phyloP scores from a whole-genome alignment of 1,140 invertebrate species.

The Heliothis subflexa region DNA sequence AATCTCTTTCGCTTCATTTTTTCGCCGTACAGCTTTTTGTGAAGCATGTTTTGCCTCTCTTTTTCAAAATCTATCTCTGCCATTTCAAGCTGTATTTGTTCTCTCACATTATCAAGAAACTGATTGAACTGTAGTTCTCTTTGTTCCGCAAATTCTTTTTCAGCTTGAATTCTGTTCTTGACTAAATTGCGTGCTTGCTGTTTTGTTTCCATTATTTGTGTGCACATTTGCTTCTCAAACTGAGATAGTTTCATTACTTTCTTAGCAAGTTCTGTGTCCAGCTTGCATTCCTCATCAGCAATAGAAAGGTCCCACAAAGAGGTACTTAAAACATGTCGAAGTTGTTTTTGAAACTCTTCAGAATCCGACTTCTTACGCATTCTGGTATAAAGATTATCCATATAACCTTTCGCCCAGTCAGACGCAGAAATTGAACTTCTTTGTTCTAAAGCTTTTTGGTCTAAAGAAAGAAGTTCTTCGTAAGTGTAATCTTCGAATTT shows the following conservation, averaged over 20 bases:
- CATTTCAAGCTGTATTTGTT: slow-evolving; percentile 77
- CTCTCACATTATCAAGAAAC: slow-evolving; percentile 79
- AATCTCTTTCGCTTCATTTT: slow-evolving; percentile 79
- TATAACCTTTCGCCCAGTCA: slow-evolving; percentile 74
- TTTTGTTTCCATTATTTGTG: slow-evolving; percentile 87
- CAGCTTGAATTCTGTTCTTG: slow-evolving; percentile 83
- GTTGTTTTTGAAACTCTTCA: slow-evolving; percentile 78
- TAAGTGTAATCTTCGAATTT: slow-evolving; percentile 75
- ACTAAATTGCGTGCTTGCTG: slow-evolving; percentile 85
- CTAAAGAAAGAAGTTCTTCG: slow-evolving; percentile 71
- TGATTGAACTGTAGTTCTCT: slow-evolving; percentile 81
- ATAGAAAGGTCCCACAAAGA: slow-evolving; percentile 76
- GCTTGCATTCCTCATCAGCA: slow-evolving; percentile 82
- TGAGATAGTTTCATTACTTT: slow-evolving; percentile 87
- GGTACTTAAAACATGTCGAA: slow-evolving; percentile 72
- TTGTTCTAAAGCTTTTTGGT: slow-evolving; percentile 66
- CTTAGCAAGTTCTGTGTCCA: slow-evolving; percentile 84
- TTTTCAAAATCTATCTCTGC: slow-evolving; percentile 85
- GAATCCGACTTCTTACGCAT: slow-evolving; percentile 72
- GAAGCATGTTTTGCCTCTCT: slow-evolving; percentile 83
- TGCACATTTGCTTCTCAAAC: slow-evolving; percentile 88
- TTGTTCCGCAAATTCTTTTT: slow-evolving; percentile 81
- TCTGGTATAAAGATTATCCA: slow-evolving; percentile 72
- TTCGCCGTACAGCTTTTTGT: slow-evolving; percentile 82
- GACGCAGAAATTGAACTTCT: slow-evolving; percentile 67